Conservation (phyloP, 1,140 invertebrate genomes). For the Ganaspis sp. region DNA sequence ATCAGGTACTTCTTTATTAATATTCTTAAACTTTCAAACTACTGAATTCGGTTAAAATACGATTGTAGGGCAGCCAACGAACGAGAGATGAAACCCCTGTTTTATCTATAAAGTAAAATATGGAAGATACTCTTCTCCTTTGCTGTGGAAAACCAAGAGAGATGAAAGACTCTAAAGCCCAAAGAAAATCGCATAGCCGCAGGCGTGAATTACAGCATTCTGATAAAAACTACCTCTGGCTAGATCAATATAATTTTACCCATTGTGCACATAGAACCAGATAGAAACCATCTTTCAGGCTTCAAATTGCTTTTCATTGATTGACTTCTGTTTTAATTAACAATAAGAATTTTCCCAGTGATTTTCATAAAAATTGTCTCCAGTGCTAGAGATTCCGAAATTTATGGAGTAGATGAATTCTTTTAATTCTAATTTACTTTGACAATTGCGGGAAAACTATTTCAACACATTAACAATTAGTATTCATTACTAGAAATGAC, state of each 20-base stretch:
- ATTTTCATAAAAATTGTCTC: too few species aligned
- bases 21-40: neutral
- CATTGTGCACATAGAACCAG: neutral
- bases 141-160: neutral
- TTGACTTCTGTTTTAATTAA: neutral
- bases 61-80: neutral
- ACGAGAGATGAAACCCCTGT: neutral
- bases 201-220: constrained; percentile 19
- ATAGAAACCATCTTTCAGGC: neutral
- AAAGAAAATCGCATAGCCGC: constrained; percentile 10
- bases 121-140: neutral
- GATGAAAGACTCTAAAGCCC: neutral
- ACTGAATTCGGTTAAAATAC: neutral
- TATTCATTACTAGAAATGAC: too few species aligned
- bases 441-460: too few species aligned
- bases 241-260: constrained; percentile 16
- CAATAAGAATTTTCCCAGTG: too few species aligned
- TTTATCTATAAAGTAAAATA: constrained; percentile 18
- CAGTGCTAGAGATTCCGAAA: neutral
- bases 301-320: neutral
- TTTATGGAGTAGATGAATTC: neutral
- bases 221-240: neutral
- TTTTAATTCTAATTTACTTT: too few species aligned
- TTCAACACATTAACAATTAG: too few species aligned
- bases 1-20: neutral